Evolutionary conservation across 2,797 vertebrate species (phyloP).

Genomic region (Cetoscarus ocellatus): DNA sequence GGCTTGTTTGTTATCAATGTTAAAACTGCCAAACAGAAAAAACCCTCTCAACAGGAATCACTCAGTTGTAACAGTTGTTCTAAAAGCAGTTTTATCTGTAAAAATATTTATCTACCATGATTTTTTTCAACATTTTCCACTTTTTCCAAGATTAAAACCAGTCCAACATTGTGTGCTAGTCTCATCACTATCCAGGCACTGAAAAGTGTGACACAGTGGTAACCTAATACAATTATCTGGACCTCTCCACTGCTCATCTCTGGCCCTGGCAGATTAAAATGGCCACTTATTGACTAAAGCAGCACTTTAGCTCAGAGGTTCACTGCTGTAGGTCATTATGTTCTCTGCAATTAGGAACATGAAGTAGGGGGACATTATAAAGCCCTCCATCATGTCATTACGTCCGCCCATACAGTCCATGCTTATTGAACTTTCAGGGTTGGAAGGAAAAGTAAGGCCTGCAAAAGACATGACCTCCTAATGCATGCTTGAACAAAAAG

Average conservation of each 20-base stretch:
- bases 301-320: conserved; percentile 70
- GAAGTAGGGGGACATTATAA: conserved; percentile 68
- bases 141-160: conserved; percentile 17
- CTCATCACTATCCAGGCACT: conserved; percentile 22
- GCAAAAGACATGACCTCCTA: conserved; percentile 17
- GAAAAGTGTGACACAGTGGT: conserved; percentile 37
- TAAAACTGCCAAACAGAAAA: no score
- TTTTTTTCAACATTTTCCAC: neutral
- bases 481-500: conserved; percentile 19
- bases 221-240: conserved; percentile 47
- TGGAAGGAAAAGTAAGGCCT: conserved; percentile 1
- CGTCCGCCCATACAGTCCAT: conserved; percentile 40
- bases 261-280: conserved; percentile 66
- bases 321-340: conserved; percentile 63
- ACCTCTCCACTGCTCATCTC: conserved; percentile 48
- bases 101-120: neutral
- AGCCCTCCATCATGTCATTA: conserved; percentile 67
- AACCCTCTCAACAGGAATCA: no score
- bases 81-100: neutral
- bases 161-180: neutral
- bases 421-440: conserved; percentile 42
- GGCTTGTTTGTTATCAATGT: no score
- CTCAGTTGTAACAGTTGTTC: no score
- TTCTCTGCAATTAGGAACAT: conserved; percentile 74
- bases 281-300: conserved; percentile 73